phyloP scores from a whole-genome alignment of 2,888 invertebrate genomes.

The Spilosoma lubricipeda region DNA sequence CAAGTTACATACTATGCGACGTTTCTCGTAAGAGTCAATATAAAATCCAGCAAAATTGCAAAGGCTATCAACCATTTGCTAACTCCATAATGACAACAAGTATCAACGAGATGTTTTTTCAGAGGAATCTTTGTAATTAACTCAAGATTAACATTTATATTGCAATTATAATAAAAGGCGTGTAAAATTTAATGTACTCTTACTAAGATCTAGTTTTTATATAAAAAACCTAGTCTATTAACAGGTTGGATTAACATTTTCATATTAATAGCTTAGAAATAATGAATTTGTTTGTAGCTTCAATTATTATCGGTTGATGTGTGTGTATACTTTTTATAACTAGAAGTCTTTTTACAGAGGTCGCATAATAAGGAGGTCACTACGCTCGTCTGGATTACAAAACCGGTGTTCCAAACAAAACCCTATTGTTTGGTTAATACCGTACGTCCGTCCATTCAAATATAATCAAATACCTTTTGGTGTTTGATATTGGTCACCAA shows the following conservation, averaged over 20 bases:
- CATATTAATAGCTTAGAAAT: neutral
- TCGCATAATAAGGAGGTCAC: neutral
- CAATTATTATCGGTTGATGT: neutral
- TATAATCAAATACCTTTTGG: neutral
- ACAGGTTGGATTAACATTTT: neutral
- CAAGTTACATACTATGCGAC: neutral
- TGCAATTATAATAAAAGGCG: neutral
- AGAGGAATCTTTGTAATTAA: too few species aligned
- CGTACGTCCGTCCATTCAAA: neutral
- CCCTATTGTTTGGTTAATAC: neutral
- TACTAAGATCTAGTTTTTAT: neutral
- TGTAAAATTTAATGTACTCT: neutral
- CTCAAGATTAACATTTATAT: too few species aligned
- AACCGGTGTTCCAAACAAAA: neutral
- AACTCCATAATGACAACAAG: neutral
- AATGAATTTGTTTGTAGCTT: neutral
- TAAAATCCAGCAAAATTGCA: neutral
- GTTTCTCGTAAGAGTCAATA: neutral
- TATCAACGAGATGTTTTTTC: too few species aligned
- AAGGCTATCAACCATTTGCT: neutral
- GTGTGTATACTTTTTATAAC: neutral
- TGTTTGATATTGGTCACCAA: neutral
- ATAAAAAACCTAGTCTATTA: neutral
- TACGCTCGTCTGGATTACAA: neutral
- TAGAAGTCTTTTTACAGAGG: neutral